Percentiles rank a stretch among this genome's conserved stretches.
phyloP scores from a whole-genome alignment of 1,140 invertebrate genomes.

The Bactericera cockerelli region DNA sequence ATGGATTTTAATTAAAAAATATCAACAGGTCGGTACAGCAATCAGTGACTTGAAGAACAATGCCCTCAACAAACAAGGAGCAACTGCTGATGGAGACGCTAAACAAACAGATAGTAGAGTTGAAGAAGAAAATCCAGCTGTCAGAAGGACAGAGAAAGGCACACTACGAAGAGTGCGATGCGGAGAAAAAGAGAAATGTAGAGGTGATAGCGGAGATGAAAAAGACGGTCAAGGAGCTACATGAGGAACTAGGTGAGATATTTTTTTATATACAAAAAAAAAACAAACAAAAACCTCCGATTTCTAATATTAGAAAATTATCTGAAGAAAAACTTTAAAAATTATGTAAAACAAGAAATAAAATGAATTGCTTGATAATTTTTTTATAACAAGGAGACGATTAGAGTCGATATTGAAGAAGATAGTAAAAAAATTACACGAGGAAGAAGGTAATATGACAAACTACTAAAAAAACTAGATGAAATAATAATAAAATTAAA shows the following conservation, averaged over 20 bases:
- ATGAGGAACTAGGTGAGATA: slow-evolving; percentile 34
- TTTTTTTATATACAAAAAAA: too few relatives aligned
- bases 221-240: slow-evolving; percentile 48
- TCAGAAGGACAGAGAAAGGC: slow-evolving; percentile 75
- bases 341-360: too few relatives aligned
- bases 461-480: neutral
- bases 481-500: neutral
- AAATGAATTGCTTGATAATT: neutral
- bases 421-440: neutral
- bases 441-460: neutral
- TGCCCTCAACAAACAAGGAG: slow-evolving; percentile 11
- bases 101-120: slow-evolving; percentile 58
- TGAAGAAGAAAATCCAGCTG: slow-evolving; percentile 65
- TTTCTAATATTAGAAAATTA: too few relatives aligned
- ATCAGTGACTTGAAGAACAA: too few relatives aligned
- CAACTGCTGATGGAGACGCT: slow-evolving; percentile 28
- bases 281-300: too few relatives aligned
- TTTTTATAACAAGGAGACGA: too few relatives aligned
- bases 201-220: slow-evolving; percentile 53
- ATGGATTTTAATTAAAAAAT: too few relatives aligned
- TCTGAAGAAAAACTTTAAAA: too few relatives aligned
- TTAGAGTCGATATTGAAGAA: too few relatives aligned
- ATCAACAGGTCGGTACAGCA: too few relatives aligned
- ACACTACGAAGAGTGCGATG: slow-evolving; percentile 58
- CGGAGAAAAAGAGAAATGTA: slow-evolving; percentile 48